Evolutionary conservation across 2,888 invertebrate genomes (phyloP).

Genomic region (Drosophila falleni): DNA sequence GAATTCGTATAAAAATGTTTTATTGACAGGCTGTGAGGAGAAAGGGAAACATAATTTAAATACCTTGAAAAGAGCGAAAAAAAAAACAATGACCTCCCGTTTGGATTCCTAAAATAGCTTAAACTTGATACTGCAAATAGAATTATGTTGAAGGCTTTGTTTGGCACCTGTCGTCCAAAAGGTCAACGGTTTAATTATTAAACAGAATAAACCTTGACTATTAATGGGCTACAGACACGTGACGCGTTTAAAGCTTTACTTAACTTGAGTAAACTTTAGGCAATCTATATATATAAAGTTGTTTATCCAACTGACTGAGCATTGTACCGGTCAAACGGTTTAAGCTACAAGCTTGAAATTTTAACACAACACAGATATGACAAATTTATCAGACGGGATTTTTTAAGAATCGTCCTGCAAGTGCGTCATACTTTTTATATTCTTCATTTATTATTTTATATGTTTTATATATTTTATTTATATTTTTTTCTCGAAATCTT

Average conservation of each 20-base stretch:
- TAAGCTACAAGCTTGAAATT: too few relatives aligned
- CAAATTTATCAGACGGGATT: too few relatives aligned
- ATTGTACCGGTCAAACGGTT: too few relatives aligned
- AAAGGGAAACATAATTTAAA: slow-evolving; percentile 15
- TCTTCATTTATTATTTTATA: slow-evolving; percentile 6
- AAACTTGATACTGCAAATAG: slow-evolving; percentile 34
- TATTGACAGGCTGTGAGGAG: background rate
- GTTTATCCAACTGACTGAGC: too few relatives aligned
- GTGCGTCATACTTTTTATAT: too few relatives aligned
- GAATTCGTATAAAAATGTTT: slow-evolving; percentile 53
- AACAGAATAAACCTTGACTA: slow-evolving; percentile 47
- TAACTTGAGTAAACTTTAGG: background rate
- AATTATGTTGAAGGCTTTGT: slow-evolving; percentile 24
- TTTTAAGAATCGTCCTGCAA: too few relatives aligned
- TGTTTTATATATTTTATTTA: slow-evolving; percentile 12
- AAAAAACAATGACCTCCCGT: slow-evolving; percentile 77
- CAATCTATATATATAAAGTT: too few relatives aligned
- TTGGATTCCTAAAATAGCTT: slow-evolving; percentile 34
- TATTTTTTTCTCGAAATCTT: slow-evolving; percentile 5
- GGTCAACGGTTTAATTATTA: slow-evolving; percentile 55
- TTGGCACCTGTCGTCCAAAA: slow-evolving; percentile 49
- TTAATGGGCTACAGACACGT: slow-evolving; percentile 49
- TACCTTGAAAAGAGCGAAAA: slow-evolving; percentile 54
- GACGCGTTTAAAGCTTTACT: slow-evolving; percentile 8
- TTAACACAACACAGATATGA: too few relatives aligned